Conservation (phyloP, 2,113 vertebrate genomes). For the Ammospiza nelsoni region DNA sequence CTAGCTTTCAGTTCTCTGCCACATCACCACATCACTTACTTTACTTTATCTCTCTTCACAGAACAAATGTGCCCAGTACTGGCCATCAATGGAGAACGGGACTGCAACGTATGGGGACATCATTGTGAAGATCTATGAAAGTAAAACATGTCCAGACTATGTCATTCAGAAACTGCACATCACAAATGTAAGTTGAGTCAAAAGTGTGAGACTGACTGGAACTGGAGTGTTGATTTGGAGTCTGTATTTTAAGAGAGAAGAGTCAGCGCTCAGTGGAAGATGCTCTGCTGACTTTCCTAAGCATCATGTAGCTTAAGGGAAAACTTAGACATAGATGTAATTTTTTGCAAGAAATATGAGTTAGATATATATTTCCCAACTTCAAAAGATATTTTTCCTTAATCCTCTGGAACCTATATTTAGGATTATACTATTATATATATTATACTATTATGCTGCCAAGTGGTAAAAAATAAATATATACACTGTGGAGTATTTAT, state of each 20-base stretch:
- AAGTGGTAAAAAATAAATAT: not conserved
- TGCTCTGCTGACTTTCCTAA: not conserved
- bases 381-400: not conserved
- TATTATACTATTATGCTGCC: not conserved
- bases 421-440: not conserved
- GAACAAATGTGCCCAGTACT: conserved; percentile 96
- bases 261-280: not conserved
- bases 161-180: conserved; percentile 87
- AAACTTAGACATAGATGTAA: not conserved
- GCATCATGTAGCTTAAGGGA: not conserved
- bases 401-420: not conserved
- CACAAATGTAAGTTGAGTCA: conserved; percentile 79
- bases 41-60: conserved; percentile 46
- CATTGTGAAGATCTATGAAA: conserved; percentile 81
- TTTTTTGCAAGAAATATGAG: not conserved
- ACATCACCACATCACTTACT: not conserved
- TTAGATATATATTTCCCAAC: not conserved
- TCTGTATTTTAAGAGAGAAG: not conserved
- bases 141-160: conserved; percentile 89
- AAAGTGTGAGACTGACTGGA: not conserved
- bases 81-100: conserved; percentile 83
- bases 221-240: not conserved
- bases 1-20: not conserved
- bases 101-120: conserved; percentile 84
- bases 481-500: not conserved